phyloP scores from a whole-genome alignment of 2,113 vertebrate species.

The Lepus europaeus region DNA sequence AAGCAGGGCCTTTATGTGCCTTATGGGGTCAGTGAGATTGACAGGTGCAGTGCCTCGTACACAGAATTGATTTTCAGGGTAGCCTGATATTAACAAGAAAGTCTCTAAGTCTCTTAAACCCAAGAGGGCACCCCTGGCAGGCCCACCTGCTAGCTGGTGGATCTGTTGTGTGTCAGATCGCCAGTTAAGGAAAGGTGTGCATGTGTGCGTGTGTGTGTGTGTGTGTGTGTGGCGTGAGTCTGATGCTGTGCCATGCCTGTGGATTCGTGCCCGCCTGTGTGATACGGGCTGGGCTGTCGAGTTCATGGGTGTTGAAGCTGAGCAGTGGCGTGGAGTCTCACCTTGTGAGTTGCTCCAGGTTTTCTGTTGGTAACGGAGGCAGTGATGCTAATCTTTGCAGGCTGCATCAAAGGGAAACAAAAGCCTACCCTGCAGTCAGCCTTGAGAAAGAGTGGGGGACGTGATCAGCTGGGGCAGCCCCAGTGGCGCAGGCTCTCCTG shows the following conservation, averaged over 20 bases:
- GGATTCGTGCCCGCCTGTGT: slow-evolving; percentile 36
- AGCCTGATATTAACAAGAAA: neutral
- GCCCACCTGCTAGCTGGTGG: neutral
- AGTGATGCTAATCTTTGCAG: slow-evolving; percentile 78
- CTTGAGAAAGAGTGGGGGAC: slow-evolving; percentile 80
- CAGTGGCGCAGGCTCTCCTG: slow-evolving; percentile 68
- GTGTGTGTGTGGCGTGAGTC: neutral
- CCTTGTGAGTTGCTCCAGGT: slow-evolving; percentile 80
- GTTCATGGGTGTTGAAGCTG: neutral
- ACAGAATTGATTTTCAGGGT: neutral
- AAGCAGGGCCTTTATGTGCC: neutral
- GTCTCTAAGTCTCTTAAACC: neutral
- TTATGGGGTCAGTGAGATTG: neutral
- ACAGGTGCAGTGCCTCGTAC: no score
- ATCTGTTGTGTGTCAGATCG: neutral
- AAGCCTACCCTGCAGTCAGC: slow-evolving; percentile 87
- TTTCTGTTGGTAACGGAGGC: slow-evolving; percentile 80
- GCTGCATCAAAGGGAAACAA: slow-evolving; percentile 85
- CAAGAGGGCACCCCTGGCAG: neutral
- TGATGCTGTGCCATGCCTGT: neutral
- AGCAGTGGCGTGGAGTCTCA: slow-evolving; percentile 78
- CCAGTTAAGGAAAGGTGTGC: neutral
- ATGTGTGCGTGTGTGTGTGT: neutral
- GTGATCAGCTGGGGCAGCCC: slow-evolving; percentile 64
- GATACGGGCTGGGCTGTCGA: slow-evolving; percentile 21